Percentiles rank a stretch among this genome's conserved stretches.
Evolutionary conservation across 92 coral and sea anemone genomes (phyloP).

Genomic region (Epizoanthus illoricatus): DNA sequence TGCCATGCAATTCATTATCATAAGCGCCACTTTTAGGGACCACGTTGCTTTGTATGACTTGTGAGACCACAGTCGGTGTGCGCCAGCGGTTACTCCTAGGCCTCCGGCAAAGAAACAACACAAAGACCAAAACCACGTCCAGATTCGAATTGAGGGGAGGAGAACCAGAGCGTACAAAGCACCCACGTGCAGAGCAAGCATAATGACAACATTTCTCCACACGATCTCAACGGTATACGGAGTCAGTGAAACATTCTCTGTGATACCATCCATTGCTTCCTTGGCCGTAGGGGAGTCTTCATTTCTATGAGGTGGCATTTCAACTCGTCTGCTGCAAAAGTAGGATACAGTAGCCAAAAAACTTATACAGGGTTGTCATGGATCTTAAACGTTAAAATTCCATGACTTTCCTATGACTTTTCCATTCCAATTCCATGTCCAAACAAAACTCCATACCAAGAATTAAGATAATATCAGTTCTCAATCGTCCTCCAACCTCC

Average conservation of each 20-base stretch:
- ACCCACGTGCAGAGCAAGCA: constrained; percentile 52
- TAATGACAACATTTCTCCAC: constrained; percentile 58
- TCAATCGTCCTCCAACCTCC: too few species aligned
- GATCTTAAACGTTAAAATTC: too few species aligned
- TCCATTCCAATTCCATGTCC: too few species aligned
- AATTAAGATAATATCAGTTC: too few species aligned
- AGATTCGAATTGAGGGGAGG: constrained; percentile 48
- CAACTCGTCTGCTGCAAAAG: background rate
- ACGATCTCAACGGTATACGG: constrained; percentile 43
- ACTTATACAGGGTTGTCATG: too few species aligned
- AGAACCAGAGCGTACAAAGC: constrained; percentile 61
- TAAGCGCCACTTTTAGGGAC: constrained; percentile 51
- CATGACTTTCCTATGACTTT: too few species aligned
- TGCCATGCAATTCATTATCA: constrained; percentile 57
- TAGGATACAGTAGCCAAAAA: too few species aligned
- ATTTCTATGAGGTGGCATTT: constrained; percentile 21
- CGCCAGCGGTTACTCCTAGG: constrained; percentile 67
- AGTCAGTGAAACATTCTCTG: background rate
- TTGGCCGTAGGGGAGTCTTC: background rate
- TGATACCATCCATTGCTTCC: constrained; percentile 1
- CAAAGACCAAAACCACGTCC: constrained; percentile 58
- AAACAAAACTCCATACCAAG: too few species aligned
- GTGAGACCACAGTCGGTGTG: constrained; percentile 75
- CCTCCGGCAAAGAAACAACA: constrained; percentile 45
- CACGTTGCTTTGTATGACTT: constrained; percentile 65